Conservation (phyloP, 2,888 invertebrate species). For the Tryphoninae sp. region DNA sequence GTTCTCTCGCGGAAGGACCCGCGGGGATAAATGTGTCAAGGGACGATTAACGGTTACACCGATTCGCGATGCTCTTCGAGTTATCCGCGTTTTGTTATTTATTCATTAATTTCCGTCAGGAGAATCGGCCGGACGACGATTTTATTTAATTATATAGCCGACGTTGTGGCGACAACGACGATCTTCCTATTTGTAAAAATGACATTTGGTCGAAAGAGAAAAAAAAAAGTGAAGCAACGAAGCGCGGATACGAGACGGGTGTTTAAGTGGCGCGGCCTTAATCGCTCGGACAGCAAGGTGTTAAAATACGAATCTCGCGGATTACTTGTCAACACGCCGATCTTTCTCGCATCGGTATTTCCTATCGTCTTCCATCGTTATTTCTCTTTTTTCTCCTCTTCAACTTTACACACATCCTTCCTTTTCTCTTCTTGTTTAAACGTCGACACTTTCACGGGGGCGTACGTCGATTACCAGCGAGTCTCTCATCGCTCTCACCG, state of each 20-base stretch:
- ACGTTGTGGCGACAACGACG: neutral
- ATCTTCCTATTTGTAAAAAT: neutral
- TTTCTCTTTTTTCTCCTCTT: slow-evolving; percentile 8
- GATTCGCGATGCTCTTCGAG: slow-evolving; percentile 13
- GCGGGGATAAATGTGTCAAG: slow-evolving; percentile 25
- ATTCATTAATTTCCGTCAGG: neutral
- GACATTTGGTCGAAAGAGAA: neutral
- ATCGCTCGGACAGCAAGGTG: slow-evolving; percentile 53
- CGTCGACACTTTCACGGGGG: slow-evolving; percentile 61
- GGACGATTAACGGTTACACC: neutral
- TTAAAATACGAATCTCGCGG: slow-evolving; percentile 44
- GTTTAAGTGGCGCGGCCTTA: slow-evolving; percentile 48
- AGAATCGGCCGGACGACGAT: neutral
- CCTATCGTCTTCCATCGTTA: slow-evolving; percentile 11
- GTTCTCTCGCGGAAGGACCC: slow-evolving; percentile 7
- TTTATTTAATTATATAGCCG: slow-evolving; percentile 3
- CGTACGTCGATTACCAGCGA: slow-evolving; percentile 58
- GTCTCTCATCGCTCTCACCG: slow-evolving; percentile 24
- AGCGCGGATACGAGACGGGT: neutral
- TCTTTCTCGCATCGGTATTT: slow-evolving; percentile 22
- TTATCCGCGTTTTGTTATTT: neutral
- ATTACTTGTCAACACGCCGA: slow-evolving; percentile 57
- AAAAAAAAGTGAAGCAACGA: neutral
- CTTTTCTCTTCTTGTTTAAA: slow-evolving; percentile 37
- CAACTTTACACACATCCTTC: slow-evolving; percentile 28